phyloP scores from a whole-genome alignment of 2,113 vertebrate genomes.

The Nyctibius bracteatus region DNA sequence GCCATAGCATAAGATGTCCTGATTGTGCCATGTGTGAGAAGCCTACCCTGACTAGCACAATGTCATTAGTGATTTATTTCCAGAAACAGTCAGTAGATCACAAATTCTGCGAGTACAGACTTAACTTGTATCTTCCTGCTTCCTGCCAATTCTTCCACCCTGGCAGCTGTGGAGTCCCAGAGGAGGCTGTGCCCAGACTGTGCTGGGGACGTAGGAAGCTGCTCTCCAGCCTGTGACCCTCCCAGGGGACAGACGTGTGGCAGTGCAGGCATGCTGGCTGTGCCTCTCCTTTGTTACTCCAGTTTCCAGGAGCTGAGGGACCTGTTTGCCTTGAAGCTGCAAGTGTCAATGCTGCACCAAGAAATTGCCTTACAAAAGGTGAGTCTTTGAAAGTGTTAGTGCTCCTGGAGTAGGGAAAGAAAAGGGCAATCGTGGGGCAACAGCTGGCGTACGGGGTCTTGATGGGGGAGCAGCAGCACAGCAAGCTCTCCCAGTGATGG shows the following conservation, averaged over 20 bases:
- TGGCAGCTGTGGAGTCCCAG: conserved; percentile 69
- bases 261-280: neutral
- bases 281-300: conserved; percentile 77
- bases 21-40: neutral
- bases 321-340: conserved; percentile 77
- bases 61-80: neutral
- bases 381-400: neutral
- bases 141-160: neutral
- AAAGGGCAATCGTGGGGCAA: neutral
- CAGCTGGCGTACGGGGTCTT: rapidly evolving
- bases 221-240: neutral
- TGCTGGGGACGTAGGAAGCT: neutral
- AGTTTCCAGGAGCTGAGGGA: conserved; percentile 78
- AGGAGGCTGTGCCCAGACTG: conserved; percentile 47
- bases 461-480: neutral
- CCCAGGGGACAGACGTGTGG: neutral
- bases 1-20: neutral
- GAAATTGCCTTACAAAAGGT: conserved; percentile 86
- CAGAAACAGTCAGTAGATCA: neutral
- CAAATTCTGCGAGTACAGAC: neutral
- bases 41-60: neutral
- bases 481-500: neutral
- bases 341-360: conserved; percentile 78
- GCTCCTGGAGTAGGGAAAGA: neutral
- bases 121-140: conserved; percentile 15